Conservation (phyloP, 2,797 vertebrate species). For the Lacerta bilineata region DNA sequence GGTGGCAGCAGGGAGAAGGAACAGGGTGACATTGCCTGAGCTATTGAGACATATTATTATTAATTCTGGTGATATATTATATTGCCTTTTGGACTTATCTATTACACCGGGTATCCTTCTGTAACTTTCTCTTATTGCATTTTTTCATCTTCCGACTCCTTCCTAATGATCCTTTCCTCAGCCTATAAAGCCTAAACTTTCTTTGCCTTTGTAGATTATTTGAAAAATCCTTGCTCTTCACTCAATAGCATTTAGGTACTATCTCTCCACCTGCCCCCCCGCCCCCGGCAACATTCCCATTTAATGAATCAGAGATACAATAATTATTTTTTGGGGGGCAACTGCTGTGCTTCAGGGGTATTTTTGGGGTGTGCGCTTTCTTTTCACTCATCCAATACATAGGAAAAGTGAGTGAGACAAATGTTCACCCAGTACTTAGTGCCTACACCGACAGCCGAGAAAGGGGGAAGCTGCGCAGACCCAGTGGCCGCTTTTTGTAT, state of each 20-base stretch:
- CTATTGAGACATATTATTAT: slow-evolving; percentile 74
- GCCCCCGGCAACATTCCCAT: background rate
- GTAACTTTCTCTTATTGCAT: slow-evolving; percentile 69
- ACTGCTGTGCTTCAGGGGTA: background rate
- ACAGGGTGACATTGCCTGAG: slow-evolving; percentile 68
- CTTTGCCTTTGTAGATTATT: slow-evolving; percentile 75
- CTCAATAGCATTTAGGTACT: slow-evolving; percentile 65
- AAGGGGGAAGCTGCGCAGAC: too few species aligned
- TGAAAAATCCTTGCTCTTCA: slow-evolving; percentile 74
- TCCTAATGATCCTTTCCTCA: slow-evolving; percentile 74
- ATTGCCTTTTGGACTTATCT: slow-evolving; percentile 73
- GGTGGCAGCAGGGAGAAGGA: slow-evolving; percentile 31
- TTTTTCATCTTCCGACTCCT: slow-evolving; percentile 70
- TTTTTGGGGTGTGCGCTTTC: background rate
- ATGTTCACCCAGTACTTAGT: too few species aligned
- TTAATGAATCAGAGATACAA: background rate
- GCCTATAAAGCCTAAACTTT: slow-evolving; percentile 70
- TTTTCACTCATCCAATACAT: background rate
- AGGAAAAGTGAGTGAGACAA: background rate
- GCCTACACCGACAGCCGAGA: too few species aligned
- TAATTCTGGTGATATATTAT: slow-evolving; percentile 70
- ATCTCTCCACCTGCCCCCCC: background rate
- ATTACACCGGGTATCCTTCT: slow-evolving; percentile 73
- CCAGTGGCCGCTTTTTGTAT: too few species aligned
- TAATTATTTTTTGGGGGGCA: background rate